Conservation (phyloP, 2,797 vertebrate genomes). For the Acrossocheilus fasciatus region DNA sequence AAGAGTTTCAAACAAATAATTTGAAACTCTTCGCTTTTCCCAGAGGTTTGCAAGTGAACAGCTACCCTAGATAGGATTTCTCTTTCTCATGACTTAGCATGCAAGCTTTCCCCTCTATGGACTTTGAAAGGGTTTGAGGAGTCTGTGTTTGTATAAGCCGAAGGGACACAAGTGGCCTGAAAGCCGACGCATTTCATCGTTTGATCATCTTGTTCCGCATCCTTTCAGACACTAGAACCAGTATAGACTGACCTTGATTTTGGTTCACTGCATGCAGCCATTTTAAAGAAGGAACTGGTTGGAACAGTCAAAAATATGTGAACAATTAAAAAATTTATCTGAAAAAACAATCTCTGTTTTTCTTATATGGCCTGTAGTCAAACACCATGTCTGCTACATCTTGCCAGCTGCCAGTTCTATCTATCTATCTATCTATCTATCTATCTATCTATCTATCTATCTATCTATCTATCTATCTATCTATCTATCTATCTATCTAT, state of each 20-base stretch:
- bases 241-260: slow-evolving; percentile 38
- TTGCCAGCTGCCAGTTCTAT: too few relatives aligned
- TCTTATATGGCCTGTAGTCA: too few relatives aligned
- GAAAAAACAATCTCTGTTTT: slow-evolving; percentile 7
- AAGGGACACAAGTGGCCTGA: slow-evolving; percentile 53
- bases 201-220: slow-evolving; percentile 57
- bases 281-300: slow-evolving; percentile 9
- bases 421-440: not conserved
- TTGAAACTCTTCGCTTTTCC: slow-evolving; percentile 15
- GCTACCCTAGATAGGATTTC: slow-evolving; percentile 31
- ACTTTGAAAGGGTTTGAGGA: slow-evolving; percentile 45
- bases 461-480: too few relatives aligned
- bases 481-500: too few relatives aligned
- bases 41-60: slow-evolving; percentile 23
- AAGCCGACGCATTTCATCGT: slow-evolving; percentile 39
- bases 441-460: too few relatives aligned
- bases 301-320: slow-evolving; percentile 33
- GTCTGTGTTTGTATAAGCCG: slow-evolving; percentile 55
- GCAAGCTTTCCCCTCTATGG: slow-evolving; percentile 46
- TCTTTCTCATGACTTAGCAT: slow-evolving; percentile 48
- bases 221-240: slow-evolving; percentile 48
- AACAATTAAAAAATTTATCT: slow-evolving; percentile 31
- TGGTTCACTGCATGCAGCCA: slow-evolving; percentile 49
- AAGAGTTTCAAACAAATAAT: not conserved
- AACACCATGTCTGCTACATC: too few relatives aligned